Percentiles rank a stretch among this genome's conserved stretches.
phyloP scores from a whole-genome alignment of 1,140 invertebrate genomes.

The Coelopa frigida region DNA sequence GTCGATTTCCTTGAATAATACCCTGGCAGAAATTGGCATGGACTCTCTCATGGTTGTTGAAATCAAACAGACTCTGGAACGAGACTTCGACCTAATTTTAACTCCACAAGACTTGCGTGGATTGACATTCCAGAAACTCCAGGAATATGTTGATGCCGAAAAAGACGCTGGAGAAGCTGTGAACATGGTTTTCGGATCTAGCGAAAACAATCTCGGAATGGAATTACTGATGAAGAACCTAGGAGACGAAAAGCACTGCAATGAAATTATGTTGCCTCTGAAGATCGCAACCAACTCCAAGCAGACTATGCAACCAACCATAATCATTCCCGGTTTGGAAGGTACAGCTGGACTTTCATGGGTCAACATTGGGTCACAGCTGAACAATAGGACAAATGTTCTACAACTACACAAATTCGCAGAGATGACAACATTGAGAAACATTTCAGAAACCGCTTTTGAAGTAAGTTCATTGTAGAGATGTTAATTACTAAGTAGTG shows the following conservation, averaged over 20 bases:
- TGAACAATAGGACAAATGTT: slow-evolving; percentile 23
- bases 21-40: slow-evolving; percentile 78
- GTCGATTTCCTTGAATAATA: slow-evolving; percentile 60
- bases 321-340: slow-evolving; percentile 77
- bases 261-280: slow-evolving; percentile 22
- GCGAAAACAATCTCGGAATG: slow-evolving; percentile 44
- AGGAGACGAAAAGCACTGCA: slow-evolving; percentile 48
- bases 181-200: slow-evolving; percentile 30
- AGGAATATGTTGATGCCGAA: slow-evolving; percentile 56
- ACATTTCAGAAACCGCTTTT: slow-evolving; percentile 23
- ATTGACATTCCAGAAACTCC: slow-evolving; percentile 51
- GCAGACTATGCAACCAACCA: slow-evolving; percentile 47
- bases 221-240: slow-evolving; percentile 50
- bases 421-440: slow-evolving; percentile 22
- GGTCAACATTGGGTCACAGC: slow-evolving; percentile 25
- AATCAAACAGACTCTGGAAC: slow-evolving; percentile 77
- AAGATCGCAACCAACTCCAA: slow-evolving; percentile 41
- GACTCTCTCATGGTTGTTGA: slow-evolving; percentile 87
- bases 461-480: no score
- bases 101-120: slow-evolving; percentile 71
- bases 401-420: slow-evolving; percentile 29
- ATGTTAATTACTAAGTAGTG: no score
- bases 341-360: slow-evolving; percentile 52
- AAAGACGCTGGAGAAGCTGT: slow-evolving; percentile 45
- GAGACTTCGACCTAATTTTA: slow-evolving; percentile 71